phyloP scores from a whole-genome alignment of 2,797 vertebrate genomes.

The Alauda arvensis region DNA sequence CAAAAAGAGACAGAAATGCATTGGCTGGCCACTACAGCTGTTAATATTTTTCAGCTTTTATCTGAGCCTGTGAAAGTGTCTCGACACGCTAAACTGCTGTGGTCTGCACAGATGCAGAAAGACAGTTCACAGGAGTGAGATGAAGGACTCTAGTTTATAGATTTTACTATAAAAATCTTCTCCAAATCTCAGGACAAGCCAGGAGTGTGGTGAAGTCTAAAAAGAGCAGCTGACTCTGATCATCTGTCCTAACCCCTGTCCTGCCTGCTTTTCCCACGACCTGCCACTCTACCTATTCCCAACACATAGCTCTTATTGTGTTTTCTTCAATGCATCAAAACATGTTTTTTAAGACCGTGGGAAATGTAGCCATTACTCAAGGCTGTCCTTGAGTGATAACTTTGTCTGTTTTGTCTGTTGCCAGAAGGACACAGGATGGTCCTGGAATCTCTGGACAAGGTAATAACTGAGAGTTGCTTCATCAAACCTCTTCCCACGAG shows the following conservation, averaged over 20 bases:
- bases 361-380: conserved; percentile 1
- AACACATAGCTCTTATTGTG: background rate
- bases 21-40: background rate
- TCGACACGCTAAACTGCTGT: background rate
- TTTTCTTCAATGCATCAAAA: background rate
- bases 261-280: background rate
- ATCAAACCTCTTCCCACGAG: conserved; percentile 14
- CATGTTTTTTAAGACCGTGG: background rate
- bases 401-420: conserved; percentile 36
- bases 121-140: background rate
- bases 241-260: background rate
- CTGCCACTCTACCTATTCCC: background rate
- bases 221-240: background rate
- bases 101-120: background rate
- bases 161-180: background rate
- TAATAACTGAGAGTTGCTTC: conserved; percentile 25
- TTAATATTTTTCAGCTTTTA: background rate
- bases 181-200: background rate
- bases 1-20: background rate
- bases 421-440: conserved; percentile 2
- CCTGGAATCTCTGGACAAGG: conserved; percentile 11
- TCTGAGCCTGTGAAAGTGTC: conserved; percentile 2
- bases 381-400: conserved; percentile 29
- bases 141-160: background rate
- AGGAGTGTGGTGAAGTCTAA: background rate